A percentile compares a stretch with the other conserved stretches of the same genome.
These are phyloP conservation scores for Tinamus major DNA, from an alignment of 2,797 vertebrate species.

Conservation along the genomic window DNA sequence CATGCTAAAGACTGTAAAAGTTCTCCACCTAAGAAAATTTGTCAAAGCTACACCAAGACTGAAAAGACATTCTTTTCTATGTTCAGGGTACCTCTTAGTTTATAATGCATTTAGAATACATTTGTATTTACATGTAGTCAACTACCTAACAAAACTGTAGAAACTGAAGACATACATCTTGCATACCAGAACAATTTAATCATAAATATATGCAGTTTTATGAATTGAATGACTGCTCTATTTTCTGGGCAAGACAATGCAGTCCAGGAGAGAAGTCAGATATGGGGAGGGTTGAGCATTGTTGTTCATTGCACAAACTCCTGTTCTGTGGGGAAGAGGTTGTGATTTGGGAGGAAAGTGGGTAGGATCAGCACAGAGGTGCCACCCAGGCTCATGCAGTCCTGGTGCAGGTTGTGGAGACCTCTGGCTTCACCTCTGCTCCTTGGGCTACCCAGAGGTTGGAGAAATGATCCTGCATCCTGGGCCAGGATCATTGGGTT, in stretches of 20 bases:
- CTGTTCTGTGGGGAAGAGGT: background rate
- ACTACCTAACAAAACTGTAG: background rate
- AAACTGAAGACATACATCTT: background rate
- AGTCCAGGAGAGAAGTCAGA: background rate
- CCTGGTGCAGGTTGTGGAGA: background rate
- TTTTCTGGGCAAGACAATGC: background rate
- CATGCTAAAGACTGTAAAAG: background rate
- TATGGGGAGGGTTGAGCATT: background rate
- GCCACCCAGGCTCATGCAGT: background rate
- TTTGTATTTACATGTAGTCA: background rate
- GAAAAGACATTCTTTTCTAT: background rate
- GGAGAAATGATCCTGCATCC: background rate
- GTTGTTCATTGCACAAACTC: background rate
- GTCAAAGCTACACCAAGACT: background rate
- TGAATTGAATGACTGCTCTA: background rate
- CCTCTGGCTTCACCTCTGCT: background rate
- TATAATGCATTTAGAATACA: background rate
- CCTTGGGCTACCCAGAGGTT: background rate
- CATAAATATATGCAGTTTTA: background rate
- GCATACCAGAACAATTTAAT: background rate
- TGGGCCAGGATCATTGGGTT: background rate
- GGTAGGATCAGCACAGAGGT: background rate
- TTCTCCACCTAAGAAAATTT: background rate
- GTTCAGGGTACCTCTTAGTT: background rate
- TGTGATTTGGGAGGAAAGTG: fast-evolving